Evolutionary conservation across 2,113 vertebrate species (phyloP).

Genomic region (Callocephalon fimbriatum): DNA sequence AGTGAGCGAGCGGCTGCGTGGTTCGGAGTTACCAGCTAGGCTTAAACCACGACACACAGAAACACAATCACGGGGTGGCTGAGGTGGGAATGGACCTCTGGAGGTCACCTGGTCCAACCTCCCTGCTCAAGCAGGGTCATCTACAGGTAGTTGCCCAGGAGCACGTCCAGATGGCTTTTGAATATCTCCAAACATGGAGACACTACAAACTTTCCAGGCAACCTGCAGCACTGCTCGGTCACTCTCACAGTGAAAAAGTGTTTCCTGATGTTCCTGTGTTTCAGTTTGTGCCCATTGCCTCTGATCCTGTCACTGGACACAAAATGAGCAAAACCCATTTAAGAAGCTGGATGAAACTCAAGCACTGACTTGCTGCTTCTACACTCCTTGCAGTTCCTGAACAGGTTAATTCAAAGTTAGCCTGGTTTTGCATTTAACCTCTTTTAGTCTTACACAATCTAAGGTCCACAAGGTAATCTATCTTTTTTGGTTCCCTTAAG

Average conservation of each 20-base stretch:
- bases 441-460: neutral
- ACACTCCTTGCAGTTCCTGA: neutral
- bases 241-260: neutral
- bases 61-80: neutral
- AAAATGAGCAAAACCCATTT: neutral
- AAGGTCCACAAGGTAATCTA: neutral
- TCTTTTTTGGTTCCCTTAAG: neutral
- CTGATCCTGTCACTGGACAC: neutral
- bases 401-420: neutral
- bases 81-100: neutral
- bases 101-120: neutral
- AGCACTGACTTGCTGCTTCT: neutral
- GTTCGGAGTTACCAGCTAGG: too few relatives aligned
- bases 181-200: neutral
- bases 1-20: too few relatives aligned
- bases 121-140: neutral
- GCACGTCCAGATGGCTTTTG: neutral
- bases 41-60: too few relatives aligned
- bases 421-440: neutral
- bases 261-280: neutral
- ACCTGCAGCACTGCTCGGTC: accelerated
- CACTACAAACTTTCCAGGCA: neutral
- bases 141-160: neutral
- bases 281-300: neutral
- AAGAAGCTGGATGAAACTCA: neutral